Evolutionary conservation across 35 echinoderm and acorn worm species (phyloP), one percentile per base, ranked within the genome.

Genomic region (Acanthaster planci): DNA sequence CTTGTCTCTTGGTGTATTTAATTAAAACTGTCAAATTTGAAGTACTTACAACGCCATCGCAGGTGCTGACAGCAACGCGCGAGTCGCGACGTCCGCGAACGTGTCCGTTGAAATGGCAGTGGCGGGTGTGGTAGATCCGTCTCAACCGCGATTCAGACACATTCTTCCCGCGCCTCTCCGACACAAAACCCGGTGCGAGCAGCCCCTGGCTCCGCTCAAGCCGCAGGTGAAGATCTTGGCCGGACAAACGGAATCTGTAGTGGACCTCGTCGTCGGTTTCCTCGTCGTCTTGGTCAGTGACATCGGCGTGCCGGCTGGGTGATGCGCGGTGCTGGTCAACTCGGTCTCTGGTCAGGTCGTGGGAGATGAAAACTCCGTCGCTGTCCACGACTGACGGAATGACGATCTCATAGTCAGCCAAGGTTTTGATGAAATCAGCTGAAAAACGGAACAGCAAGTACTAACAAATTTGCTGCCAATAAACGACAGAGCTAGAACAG

Each of bases 11-110:
- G n/a, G n/a, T n/a, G n/a, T 47, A 4, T 12, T 4, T 12, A 47
- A 12, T 12, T 47, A 47, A 47, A 47, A 47, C 4, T 4, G 4
- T 47, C 4, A 47, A 47, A 47, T 47, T 4, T 47, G n/a, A 22
- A 77, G 37, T 40, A 81, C 84, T 76, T 72, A 86, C 84, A 60
- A 86, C 44, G 26, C 84, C 84, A 2, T 77, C 67, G 37, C 84
- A 86, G 2, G 75, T 30, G 42, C 75, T 86, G 27, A 86, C 42
- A 19, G 84, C 84, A 39, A 86, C 64, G 15, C 38, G 26, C 16
- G 84, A 86, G 21, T 86, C 75, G 8, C 22, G n/a, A 1, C 76
- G 84, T 53, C 68, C 68, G 35, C 84, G 57, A 21, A 86, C 27
- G 9, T 52, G 29, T 36, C 84, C 84, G 31, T 53, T 47, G 75